phyloP scores from a whole-genome alignment of 2,888 invertebrate genomes.

The Teleiodes luculella region DNA sequence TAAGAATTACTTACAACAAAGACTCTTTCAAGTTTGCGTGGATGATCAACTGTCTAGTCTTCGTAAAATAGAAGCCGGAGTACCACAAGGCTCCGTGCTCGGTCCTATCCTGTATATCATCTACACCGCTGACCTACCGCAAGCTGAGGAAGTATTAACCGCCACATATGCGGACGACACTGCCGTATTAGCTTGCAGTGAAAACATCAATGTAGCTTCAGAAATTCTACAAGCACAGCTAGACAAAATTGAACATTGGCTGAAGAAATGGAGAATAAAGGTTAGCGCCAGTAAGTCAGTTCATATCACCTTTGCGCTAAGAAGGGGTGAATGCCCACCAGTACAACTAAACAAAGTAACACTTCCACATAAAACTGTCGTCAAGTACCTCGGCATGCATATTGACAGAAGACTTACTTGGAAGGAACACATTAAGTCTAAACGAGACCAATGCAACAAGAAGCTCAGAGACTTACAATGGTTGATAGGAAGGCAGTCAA shows the following conservation, averaged over 20 bases:
- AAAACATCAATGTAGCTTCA: neutral
- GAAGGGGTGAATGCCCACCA: neutral
- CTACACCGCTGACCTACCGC: too few relatives aligned
- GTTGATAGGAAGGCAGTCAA: neutral
- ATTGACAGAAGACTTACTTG: neutral
- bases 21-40: neutral
- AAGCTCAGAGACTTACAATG: neutral
- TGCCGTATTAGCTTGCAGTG: neutral
- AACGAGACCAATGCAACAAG: neutral
- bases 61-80: neutral
- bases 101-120: too few relatives aligned
- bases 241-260: neutral
- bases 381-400: neutral
- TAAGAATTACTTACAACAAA: neutral
- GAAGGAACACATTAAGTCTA: neutral
- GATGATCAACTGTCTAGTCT: neutral
- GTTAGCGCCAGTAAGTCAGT: neutral
- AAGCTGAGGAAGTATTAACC: neutral
- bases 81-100: too few relatives aligned
- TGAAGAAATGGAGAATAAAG: neutral
- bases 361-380: neutral
- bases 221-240: neutral
- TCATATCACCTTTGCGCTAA: neutral
- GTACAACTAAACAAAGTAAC: neutral
- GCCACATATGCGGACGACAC: too few relatives aligned